Evolutionary conservation across 1,140 invertebrate species (phyloP).

Genomic region (Drosophila tristis): DNA sequence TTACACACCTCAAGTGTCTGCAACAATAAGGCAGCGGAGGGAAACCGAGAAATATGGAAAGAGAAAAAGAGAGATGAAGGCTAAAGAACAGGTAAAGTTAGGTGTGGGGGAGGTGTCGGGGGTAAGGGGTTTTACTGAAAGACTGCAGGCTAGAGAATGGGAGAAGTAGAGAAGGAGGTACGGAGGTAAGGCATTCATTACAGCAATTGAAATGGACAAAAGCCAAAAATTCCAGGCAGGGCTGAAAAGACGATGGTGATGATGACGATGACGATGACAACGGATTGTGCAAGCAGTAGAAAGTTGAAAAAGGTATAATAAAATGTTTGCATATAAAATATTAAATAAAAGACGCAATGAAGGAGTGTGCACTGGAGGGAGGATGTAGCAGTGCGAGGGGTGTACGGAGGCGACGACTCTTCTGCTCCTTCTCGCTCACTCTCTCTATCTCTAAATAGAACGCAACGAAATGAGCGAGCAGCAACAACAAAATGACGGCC

Average conservation of each 20-base stretch:
- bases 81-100: constrained; percentile 3
- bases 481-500: constrained; percentile 74
- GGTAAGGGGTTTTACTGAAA: too few species aligned
- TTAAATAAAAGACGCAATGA: constrained; percentile 61
- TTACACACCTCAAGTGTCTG: constrained; percentile 62
- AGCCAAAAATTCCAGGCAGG: constrained; percentile 54
- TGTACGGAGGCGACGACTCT: not conserved
- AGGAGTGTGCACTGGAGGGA: constrained; percentile 2
- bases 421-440: not conserved
- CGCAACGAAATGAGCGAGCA: constrained; percentile 80
- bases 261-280: constrained; percentile 18
- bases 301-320: constrained; percentile 61
- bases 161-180: constrained; percentile 2
- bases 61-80: not conserved
- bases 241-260: constrained; percentile 25
- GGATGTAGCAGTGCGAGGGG: not conserved
- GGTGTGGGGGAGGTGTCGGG: too few species aligned
- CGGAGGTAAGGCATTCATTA: constrained; percentile 56
- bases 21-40: constrained; percentile 39
- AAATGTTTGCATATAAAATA: constrained; percentile 73
- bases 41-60: not conserved
- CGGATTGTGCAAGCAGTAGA: constrained; percentile 22
- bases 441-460: constrained; percentile 28
- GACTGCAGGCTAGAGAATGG: constrained; percentile 15
- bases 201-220: constrained; percentile 70